Evolutionary conservation across 2,888 invertebrate genomes (phyloP).

Genomic region (Ennomos erosarius): DNA sequence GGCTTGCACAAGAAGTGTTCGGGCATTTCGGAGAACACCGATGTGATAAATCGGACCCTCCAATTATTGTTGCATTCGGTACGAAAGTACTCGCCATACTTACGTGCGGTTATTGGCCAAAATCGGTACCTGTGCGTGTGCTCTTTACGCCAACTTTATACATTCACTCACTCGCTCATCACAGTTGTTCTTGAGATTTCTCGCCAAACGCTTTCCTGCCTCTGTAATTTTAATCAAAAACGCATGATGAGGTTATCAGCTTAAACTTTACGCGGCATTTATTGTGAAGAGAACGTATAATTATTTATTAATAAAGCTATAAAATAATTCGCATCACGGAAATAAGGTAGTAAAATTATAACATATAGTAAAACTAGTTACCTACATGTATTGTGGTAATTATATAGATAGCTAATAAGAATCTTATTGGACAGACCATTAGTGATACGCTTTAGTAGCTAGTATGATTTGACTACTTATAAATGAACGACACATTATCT

Average conservation of each 20-base stretch:
- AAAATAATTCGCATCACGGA: no score
- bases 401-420: constrained; percentile 29
- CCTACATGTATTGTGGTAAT: no score
- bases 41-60: constrained; percentile 84
- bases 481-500: constrained; percentile 76
- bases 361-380: no score
- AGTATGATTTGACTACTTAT: constrained; percentile 68
- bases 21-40: constrained; percentile 79
- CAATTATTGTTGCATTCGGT: constrained; percentile 83
- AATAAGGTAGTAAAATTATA: no score
- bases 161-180: constrained; percentile 37
- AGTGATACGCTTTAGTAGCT: constrained; percentile 63
- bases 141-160: constrained; percentile 81
- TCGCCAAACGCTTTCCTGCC: constrained; percentile 6
- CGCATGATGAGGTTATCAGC: constrained; percentile 6
- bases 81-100: constrained; percentile 79
- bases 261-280: neutral
- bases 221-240: constrained; percentile 15
- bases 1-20: constrained; percentile 81
- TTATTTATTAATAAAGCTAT: no score
- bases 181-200: constrained; percentile 19
- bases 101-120: constrained; percentile 81
- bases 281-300: no score
- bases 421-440: constrained; percentile 63
- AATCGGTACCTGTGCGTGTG: constrained; percentile 78